Conservation (phyloP, 2,113 vertebrate genomes). For the Nannobrachium achirus region DNA sequence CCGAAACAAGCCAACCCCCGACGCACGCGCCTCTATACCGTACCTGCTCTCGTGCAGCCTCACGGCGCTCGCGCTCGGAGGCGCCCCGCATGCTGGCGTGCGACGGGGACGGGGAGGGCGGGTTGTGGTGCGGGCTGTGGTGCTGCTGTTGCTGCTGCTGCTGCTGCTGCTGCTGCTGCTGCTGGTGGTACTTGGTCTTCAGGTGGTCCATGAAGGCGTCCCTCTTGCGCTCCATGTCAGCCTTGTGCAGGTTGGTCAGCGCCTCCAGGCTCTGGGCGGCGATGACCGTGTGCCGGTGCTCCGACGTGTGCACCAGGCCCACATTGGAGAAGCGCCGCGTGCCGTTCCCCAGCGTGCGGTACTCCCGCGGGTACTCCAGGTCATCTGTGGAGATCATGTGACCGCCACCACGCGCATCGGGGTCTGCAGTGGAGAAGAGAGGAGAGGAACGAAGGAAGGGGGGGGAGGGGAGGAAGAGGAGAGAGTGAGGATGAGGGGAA, state of each 20-base stretch:
- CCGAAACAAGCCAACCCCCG: too few species aligned
- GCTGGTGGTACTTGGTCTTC: constrained; percentile 97
- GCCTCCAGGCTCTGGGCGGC: constrained; percentile 97
- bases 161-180: constrained; percentile 84
- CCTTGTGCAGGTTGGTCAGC: constrained; percentile 95
- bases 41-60: constrained; percentile 91
- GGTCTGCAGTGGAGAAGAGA: constrained; percentile 78
- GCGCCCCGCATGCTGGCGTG: constrained; percentile 85
- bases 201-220: constrained; percentile 98
- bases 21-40: background rate
- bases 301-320: constrained; percentile 96
- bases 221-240: constrained; percentile 92
- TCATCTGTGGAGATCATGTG: constrained; percentile 99
- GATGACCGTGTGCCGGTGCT: constrained; percentile 95
- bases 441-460: background rate
- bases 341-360: constrained; percentile 92
- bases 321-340: constrained; percentile 98
- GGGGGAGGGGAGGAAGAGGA: background rate
- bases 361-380: constrained; percentile 96
- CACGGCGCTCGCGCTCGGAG: constrained; percentile 80
- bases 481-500: constrained; percentile 3
- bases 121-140: constrained; percentile 76
- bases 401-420: constrained; percentile 87
- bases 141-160: constrained; percentile 81
- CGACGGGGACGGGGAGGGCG: constrained; percentile 79